Evolutionary conservation across 2,113 vertebrate species (phyloP), one percentile per base, ranked within the genome.

Genomic region (Pangasianodon hypophthalmus): DNA sequence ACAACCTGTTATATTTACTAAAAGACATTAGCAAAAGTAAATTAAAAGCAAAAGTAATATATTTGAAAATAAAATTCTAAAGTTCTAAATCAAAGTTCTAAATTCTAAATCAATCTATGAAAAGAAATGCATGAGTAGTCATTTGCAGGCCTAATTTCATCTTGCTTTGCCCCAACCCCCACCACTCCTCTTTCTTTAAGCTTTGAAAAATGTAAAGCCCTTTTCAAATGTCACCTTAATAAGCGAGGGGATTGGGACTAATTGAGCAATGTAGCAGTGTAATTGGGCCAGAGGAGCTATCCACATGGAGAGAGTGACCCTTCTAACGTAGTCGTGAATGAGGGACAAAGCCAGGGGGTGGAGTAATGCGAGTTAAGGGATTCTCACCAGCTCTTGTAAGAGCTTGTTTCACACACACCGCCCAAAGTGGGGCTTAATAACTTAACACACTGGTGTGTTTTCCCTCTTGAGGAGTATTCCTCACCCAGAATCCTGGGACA

Each of bases 321-420:
- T 97, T 97, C 95, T 96, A 95, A 96, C 95, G 95, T 94, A 94
- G 95, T 93, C 94, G 95, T 96, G 94, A 96, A 97, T 97, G 96
- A 97, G 94, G 95, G 95, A 97, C 97, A 97, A 96, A 96, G 95
- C 96, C 95, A 94, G 94, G 95, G 95, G 96, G 95, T 94, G 96
- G 95, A 94, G 93, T 97, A 97, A 98, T 97, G 96, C 96, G 96
- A 96, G 96, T 97, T 97, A 97, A 97, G 97, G 97, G 94, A 97
- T 98, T 97, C 97, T 98, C 96, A 97, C 95, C 96, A 96, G 95
- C 95, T 96, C 95, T 95, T 96, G 95, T 94, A 95, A 96, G 96
- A 96, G 96, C 94, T 96, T 96, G 95, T 97, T 97, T 96, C 96
- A 96, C 95, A 96, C 96, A 97, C 95, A 96, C 94, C 93, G 95